phyloP scores from a whole-genome alignment of 2,113 vertebrate genomes.

The Cepphus grylle region DNA sequence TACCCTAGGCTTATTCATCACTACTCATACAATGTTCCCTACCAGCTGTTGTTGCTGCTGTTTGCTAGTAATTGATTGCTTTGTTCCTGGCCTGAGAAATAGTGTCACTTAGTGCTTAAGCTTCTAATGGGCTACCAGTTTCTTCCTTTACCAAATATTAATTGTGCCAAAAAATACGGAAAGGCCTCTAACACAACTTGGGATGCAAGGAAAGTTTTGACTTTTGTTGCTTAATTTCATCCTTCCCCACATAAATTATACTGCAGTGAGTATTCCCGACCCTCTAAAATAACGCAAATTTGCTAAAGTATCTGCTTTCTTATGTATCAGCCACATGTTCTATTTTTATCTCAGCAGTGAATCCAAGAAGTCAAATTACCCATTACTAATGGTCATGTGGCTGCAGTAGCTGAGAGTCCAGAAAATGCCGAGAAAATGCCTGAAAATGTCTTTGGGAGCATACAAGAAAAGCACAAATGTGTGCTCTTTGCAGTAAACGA shows the following conservation, averaged over 20 bases:
- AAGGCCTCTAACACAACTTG: neutral
- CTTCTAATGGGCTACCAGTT: conserved; percentile 38
- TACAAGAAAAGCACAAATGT: conserved; percentile 1
- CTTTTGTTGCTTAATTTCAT: conserved; percentile 2
- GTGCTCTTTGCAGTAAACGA: neutral
- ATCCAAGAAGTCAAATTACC: conserved; percentile 60
- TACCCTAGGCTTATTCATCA: conserved; percentile 53
- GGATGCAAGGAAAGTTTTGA: neutral
- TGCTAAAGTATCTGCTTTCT: conserved; percentile 9
- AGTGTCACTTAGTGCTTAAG: conserved; percentile 30
- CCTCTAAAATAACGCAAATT: conserved; percentile 24
- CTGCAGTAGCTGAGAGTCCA: conserved; percentile 19
- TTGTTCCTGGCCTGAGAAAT: conserved; percentile 51
- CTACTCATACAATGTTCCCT: conserved; percentile 19
- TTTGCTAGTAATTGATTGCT: conserved; percentile 60
- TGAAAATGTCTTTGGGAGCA: neutral
- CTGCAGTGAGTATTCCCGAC: neutral
- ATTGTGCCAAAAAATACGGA: neutral
- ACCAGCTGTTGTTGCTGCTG: conserved; percentile 64
- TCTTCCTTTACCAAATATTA: conserved; percentile 28
- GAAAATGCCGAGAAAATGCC: neutral
- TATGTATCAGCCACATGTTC: conserved; percentile 22
- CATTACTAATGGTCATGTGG: conserved; percentile 63
- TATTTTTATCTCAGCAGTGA: conserved; percentile 28
- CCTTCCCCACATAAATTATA: neutral